phyloP scores from a whole-genome alignment of 92 coral and sea anemone genomes.

The Phenganax subtilis region DNA sequence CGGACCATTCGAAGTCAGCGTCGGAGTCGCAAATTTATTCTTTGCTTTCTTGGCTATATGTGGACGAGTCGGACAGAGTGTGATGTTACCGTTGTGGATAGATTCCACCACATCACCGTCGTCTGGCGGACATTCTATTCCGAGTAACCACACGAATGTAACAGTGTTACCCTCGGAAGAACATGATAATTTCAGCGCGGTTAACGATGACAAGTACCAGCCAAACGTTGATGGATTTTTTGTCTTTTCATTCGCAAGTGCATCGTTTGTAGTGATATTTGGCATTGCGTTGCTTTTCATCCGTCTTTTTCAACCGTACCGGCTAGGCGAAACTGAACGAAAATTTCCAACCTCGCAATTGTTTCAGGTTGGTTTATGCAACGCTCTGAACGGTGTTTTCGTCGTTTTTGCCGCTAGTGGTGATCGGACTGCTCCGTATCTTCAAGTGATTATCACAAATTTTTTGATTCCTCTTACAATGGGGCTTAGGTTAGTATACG shows the following conservation, averaged over 20 bases:
- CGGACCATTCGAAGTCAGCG: constrained; percentile 43
- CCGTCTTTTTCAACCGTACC: constrained; percentile 43
- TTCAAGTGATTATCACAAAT: constrained; percentile 78
- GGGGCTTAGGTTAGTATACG: too few relatives aligned
- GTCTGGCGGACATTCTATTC: neutral
- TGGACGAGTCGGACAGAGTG: constrained; percentile 64
- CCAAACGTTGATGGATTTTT: constrained; percentile 63
- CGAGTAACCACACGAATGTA: neutral
- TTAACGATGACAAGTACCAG: neutral
- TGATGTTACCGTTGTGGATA: constrained; percentile 73
- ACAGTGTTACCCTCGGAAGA: neutral
- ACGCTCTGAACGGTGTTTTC: constrained; percentile 64
- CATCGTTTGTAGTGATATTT: constrained; percentile 63
- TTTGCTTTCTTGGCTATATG: constrained; percentile 52
- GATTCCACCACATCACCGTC: constrained; percentile 52
- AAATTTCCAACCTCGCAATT: constrained; percentile 56
- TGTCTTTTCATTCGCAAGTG: constrained; percentile 60
- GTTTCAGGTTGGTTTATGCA: constrained; percentile 61
- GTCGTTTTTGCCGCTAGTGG: constrained; percentile 76
- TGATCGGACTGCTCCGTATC: constrained; percentile 74
- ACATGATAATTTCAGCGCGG: neutral
- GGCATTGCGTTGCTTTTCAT: constrained; percentile 44
- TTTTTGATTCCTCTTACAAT: constrained; percentile 69
- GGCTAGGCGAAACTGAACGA: constrained; percentile 62
- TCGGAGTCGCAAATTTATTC: constrained; percentile 52